These are phyloP conservation scores for Xiphophorus couchianus DNA, from an alignment of 2,113 vertebrate genomes.

Conservation along the genomic window DNA sequence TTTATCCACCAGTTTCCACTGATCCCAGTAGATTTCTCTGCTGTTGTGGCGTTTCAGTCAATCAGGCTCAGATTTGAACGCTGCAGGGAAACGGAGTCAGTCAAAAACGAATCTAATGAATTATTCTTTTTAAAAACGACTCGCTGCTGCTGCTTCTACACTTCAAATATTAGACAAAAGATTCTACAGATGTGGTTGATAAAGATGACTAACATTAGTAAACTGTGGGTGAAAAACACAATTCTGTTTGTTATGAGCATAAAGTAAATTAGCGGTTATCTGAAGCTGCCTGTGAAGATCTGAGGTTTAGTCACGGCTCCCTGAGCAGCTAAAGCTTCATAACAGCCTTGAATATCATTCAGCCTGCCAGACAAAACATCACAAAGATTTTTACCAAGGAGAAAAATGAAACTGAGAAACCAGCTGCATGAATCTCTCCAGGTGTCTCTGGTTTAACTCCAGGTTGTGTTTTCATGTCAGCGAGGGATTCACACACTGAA, in stretches of 20 bases:
- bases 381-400: constrained; percentile 30
- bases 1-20: constrained; percentile 1
- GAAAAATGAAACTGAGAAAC: constrained; percentile 20
- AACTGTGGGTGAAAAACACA: background rate
- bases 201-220: background rate
- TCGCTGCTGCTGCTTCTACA: background rate
- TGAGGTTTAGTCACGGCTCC: constrained; percentile 13
- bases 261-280: background rate
- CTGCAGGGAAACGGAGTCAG: constrained; percentile 20
- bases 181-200: background rate
- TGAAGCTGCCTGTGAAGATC: background rate
- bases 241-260: background rate
- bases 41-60: constrained; percentile 22
- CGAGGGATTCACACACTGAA: constrained; percentile 23
- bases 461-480: constrained; percentile 19
- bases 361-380: background rate
- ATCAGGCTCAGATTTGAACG: constrained; percentile 40
- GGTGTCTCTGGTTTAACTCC: constrained; percentile 38
- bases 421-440: constrained; percentile 43
- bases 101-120: constrained; percentile 14
- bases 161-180: background rate
- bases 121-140: constrained; percentile 2
- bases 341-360: constrained; percentile 14
- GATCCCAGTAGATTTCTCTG: constrained; percentile 13
- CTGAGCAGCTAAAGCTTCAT: constrained; percentile 9